Evolutionary conservation across 2,888 invertebrate species (phyloP), one percentile per base, ranked within the genome.

Genomic region (Tachina grossa): DNA sequence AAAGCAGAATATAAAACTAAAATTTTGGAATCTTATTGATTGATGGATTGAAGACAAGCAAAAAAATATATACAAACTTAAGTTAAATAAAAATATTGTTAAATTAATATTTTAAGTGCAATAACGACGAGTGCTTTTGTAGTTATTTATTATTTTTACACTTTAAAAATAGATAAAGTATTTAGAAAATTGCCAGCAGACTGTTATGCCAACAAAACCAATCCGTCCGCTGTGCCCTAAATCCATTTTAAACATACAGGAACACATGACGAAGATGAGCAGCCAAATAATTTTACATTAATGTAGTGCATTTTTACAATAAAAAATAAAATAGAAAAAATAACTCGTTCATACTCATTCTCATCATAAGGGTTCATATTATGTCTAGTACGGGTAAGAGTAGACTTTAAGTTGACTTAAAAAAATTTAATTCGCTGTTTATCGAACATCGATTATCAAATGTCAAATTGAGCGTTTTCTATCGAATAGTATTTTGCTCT

Each of bases 221-320:
- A 68, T 47, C 16, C 66, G 72, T 83, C 77, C 83, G 83, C 78
- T 85, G 83, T 85, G 85, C 85, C 85, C 85, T 83, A 85, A 85
- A 85, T 85, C 85, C 85, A 83, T 83, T 83, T 76, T 85, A 85
- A 85, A 85, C 85, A 85, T 83, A 83, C 85, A 85, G 85, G 85
- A 85, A 76, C 85, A 85, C 76, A 85, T 85, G 85, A 85, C 65
- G 61, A 71, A 80, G 75, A 85, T 85, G 71, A 83, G 83, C 83
- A 85, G 85, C 85, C 83, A 83, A 85, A 83, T 57, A 53, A 39
- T 61, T 69, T 63, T 61, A 51, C 53, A 74, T 66, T 49, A 74
- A 75, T 65, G 9, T 43, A 22, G 39, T 51, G 65, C 49, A 9
- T 49, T 57, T 59, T n/a, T 55, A 14, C 13, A 47, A 59, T 57